phyloP scores from a whole-genome alignment of 1,140 invertebrate species.

The Ladona fulva region DNA sequence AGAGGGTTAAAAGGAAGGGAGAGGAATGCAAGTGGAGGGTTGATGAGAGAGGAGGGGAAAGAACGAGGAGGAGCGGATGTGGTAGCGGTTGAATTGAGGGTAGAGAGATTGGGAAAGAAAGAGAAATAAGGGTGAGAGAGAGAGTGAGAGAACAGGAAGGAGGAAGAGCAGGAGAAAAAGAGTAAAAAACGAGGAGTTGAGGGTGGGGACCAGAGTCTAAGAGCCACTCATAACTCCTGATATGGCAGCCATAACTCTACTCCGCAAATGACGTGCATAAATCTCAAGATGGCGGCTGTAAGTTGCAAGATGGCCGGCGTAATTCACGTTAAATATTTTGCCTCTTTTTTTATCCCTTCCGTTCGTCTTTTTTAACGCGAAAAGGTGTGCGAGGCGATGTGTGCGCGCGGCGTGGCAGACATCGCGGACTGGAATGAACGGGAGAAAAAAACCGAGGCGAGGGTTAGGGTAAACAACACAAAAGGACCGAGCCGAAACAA shows the following conservation, averaged over 20 bases:
- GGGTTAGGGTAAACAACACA: no score
- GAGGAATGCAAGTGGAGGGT: neutral
- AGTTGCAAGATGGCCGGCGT: constrained; percentile 6
- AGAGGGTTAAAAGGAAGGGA: neutral
- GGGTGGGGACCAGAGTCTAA: neutral
- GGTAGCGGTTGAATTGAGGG: neutral
- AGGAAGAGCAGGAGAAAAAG: neutral
- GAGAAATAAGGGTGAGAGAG: neutral
- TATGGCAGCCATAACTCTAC: neutral
- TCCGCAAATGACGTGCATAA: neutral
- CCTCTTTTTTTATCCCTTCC: neutral
- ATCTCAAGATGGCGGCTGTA: constrained; percentile 3
- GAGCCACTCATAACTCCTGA: constrained; percentile 7
- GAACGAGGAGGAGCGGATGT: neutral
- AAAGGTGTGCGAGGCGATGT: no score
- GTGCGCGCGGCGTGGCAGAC: no score
- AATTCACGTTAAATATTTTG: constrained; percentile 8
- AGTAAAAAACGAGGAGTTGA: neutral
- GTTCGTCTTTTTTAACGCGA: neutral
- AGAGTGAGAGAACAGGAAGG: neutral
- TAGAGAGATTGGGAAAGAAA: neutral
- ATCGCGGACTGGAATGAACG: no score
- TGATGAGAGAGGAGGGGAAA: neutral
- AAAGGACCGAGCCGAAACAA: neutral
- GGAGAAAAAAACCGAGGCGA: no score